Base-by-base conservation (phyloP, 1,140 invertebrate genomes). In the Leptestheria dahalacensis region DNA sequence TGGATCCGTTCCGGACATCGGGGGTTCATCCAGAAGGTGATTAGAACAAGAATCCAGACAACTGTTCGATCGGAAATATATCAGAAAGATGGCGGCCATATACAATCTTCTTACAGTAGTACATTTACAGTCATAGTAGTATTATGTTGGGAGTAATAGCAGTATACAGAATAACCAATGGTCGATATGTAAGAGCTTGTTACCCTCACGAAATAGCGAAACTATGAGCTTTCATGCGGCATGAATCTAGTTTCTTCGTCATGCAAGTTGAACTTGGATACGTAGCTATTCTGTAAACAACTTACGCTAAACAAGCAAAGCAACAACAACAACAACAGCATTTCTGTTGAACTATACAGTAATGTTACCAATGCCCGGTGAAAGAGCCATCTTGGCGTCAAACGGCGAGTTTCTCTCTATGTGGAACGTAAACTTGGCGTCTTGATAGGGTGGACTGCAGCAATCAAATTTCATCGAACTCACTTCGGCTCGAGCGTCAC, bases 1-100 rank as follows among this genome's bases (percentile, higher is more conserved):
- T 60, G 59, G 47, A 60, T 60, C 48, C 59, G 46, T 33, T 60
- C 59, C 12, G 48, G 59, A 2, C 46, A 60, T 9, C 47, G 23
- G 4, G 59, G 59, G 9, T 48, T 60, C 59, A 60, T 60, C 24
- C 51, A 57, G 28, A 60, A 60, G 2, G 59, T 60, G 9, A 60
- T 20, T 49, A 60, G 41, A 15, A 60, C 54, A n/a, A 60, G 26
- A 25, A 53, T 2, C 48, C 46, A 60, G 18, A 60, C 51, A 18
- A 60, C 59, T 60, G 52, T 15, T 20, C 33, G 33, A 41, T 9
- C 15, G 6, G 6, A 41, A 41, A 15, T 41, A 9, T 15, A 41
- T 41, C 6, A 41, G 15, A 41, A 41, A 58, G 15, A 51, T 2
- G 33, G 33, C 33, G 6, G 6, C 33, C 15, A 9, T 41, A 9